Evolutionary conservation across 2,888 invertebrate genomes (phyloP), one percentile per base, ranked within the genome.

Genomic region (Linyphia triangularis): DNA sequence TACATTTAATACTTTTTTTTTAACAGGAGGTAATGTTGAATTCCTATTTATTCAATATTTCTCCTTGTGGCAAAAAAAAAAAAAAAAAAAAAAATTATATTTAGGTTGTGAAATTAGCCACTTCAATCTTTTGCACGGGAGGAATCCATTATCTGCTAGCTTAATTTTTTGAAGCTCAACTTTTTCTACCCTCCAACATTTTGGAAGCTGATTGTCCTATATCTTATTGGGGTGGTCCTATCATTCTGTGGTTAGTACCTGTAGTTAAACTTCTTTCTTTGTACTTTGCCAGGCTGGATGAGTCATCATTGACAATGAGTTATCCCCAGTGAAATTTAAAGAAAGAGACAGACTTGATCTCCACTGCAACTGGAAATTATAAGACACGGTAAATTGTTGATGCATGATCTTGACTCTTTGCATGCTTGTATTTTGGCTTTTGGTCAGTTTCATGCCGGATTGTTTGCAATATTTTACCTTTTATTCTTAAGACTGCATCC

Each of bases 131-230:
- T n/a, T n/a, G n/a, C n/a, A n/a, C n/a, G n/a, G n/a, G n/a, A n/a
- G n/a, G n/a, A n/a, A n/a, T n/a, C n/a, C n/a, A n/a, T n/a, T n/a
- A n/a, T n/a, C n/a, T n/a, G n/a, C n/a, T n/a, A n/a, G n/a, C n/a
- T n/a, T n/a, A n/a, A n/a, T n/a, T n/a, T n/a, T n/a, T n/a, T n/a
- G n/a, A n/a, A n/a, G n/a, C n/a, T n/a, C n/a, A n/a, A n/a, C n/a
- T n/a, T n/a, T n/a, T n/a, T n/a, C 16, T 28, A 83, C 88, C 88
- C 88, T 88, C 83, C 88, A 88, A 88, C 37, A 88, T 88, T 88
- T 83, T 88, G 88, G 88, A 88, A 88, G 88, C 88, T 88, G 88
- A 83, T 69, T 69, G 43, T 72, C 22, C 22, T 69, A 9, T 69
- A 37, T 69, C 37, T 22, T 69, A 22, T 75, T 37, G 26, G 51